Evolutionary conservation across 1,140 invertebrate species (phyloP), one percentile per base, ranked within the genome.

Genomic region (Pygmarrhopalites habei): DNA sequence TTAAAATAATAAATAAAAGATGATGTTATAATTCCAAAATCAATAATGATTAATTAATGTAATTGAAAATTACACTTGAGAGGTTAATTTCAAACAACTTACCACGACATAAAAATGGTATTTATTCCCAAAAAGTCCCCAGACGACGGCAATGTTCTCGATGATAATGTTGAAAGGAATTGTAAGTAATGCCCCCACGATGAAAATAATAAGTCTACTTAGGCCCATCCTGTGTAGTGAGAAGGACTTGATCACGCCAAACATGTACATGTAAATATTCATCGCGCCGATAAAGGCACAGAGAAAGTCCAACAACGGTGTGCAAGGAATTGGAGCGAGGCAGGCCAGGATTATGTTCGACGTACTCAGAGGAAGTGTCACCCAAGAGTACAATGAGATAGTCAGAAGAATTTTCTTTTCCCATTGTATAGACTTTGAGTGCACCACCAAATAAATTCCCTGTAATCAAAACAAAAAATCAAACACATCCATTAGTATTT

Each of bases 221-320:
- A 88, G 72, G 5, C 93, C 92, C 72, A 92, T 87, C 69, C 92
- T 83, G 72, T 90, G 86, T 0, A 95, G 77, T 12, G 88, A 90
- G 73, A 97, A 96, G 30, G 93, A 96, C 75, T 95, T 95, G 28
- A 95, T 83, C 0, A 95, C 92, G 64, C 94, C 94, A 78, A 96
- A 95, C 44, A 96, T 83, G 74, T 95, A 97, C 86, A 97, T 93
- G 75, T 95, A 97, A 71, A 95, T 86, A 75, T 92, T 94, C 3
- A 94, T 88, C 2, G 77, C 92, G 53, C 86, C 90, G 65, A 92
- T 89, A 72, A 95, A 95, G 46, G 88, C 87, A 76, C 88, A 91
- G 1, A 92, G 71, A 65, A 92, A 84, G 75, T 95, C 90, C 63
- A 95, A 83, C 30, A 87, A 47, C 58, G 85, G 82, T 53, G 88